Base-by-base conservation (phyloP, 2,113 vertebrate genomes). In the Neotoma lepida region DNA sequence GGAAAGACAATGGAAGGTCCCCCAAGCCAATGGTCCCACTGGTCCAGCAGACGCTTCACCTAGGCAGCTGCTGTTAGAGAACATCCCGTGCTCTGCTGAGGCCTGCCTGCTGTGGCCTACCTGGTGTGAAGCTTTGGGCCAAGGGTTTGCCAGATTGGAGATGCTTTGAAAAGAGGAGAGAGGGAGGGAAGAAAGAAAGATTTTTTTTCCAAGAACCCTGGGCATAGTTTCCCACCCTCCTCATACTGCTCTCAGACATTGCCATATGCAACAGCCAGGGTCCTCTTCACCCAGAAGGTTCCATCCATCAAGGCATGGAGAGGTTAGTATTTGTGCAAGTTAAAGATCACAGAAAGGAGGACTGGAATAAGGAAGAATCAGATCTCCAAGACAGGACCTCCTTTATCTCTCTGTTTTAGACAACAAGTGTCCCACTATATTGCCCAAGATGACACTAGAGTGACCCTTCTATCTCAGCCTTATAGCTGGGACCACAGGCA, bases 61-160 rank as follows among this genome's bases (percentile, higher is more conserved):
- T 93, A 12, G 35, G 97, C 97, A 96, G 96, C 94, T 81, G 92
- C 93, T 95, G 82, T 89, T 44, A 93, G 92, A 94, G 97, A 96
- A 86, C 96, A 94, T 97, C 87, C 78, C 4, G 22, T 96, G 88
- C 95, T 93, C 85, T 35, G 30, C 46, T 22, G 92, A 95, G 94
- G 81, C 94, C 94, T 54, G 80, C 91, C 94, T 77, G 90, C 94
- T 90, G 66, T 4, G 44, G 89, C 90, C 94, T 82, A 93, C 94
- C 71, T 58, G 77, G 30, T 85, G 58, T 88, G 95, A 94, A 88
- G 94, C 96, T 95, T 92, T 93, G 94, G 95, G 90, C 97, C 97
- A 97, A 96, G 96, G 73, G 94, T 97, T 98, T 68, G 93, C 98
- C 98, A 98, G 98, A 95, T 96, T 98, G 98, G 96, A 97, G 98